phyloP scores from a whole-genome alignment of 2,888 invertebrate species.

The Nebria salina region DNA sequence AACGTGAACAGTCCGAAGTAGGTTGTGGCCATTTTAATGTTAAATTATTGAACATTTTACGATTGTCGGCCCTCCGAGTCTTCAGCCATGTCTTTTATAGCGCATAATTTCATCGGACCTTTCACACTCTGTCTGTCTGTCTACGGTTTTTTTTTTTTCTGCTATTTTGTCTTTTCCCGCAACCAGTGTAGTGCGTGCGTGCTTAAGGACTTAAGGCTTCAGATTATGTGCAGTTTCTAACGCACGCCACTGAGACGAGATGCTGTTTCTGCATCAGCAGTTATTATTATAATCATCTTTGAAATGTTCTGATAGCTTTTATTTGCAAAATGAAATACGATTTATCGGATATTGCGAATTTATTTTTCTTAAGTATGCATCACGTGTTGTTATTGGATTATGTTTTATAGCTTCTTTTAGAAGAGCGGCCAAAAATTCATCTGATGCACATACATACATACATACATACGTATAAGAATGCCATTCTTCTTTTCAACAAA shows the following conservation, averaged over 20 bases:
- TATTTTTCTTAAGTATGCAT: background rate
- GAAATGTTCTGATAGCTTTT: constrained; percentile 2
- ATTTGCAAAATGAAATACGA: constrained; percentile 4
- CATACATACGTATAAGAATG: background rate
- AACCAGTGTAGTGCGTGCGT: too few species aligned
- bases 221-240: too few species aligned
- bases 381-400: background rate
- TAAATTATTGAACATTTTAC: constrained; percentile 42
- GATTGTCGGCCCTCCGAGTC: constrained; percentile 11
- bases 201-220: too few species aligned
- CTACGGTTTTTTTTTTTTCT: background rate
- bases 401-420: background rate
- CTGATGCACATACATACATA: background rate
- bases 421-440: background rate
- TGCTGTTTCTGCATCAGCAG: background rate
- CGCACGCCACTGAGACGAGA: background rate
- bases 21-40: constrained; percentile 29
- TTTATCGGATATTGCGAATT: constrained; percentile 6
- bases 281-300: background rate
- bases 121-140: constrained; percentile 14
- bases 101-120: constrained; percentile 59
- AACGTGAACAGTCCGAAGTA: background rate
- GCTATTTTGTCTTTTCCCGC: background rate
- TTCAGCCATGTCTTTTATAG: constrained; percentile 57
- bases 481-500: background rate